Evolutionary conservation across 2,797 vertebrate species (phyloP).

Genomic region (Eremophila alpestris): DNA sequence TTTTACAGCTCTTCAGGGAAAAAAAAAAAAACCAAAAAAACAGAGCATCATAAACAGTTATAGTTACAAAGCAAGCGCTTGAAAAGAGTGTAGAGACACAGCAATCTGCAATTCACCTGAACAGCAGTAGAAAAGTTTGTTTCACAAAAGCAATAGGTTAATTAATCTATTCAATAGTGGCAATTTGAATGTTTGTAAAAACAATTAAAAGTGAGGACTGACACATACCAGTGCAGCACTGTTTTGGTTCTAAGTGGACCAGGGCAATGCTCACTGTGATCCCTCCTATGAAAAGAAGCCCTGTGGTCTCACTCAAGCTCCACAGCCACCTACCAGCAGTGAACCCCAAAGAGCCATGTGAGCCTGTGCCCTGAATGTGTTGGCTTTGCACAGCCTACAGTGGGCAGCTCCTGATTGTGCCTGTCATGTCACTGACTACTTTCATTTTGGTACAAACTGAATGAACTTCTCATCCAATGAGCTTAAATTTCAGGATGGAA

Average conservation of each 20-base stretch:
- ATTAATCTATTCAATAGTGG: neutral
- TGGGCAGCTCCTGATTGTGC: neutral
- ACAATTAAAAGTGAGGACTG: neutral
- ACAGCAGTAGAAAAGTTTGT: neutral
- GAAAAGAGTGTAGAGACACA: neutral
- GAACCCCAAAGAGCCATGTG: rapidly evolving
- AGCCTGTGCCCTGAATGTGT: neutral
- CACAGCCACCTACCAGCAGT: neutral
- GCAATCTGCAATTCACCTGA: neutral
- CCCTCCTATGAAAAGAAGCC: neutral
- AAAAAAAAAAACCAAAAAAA: neutral
- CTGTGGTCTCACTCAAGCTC: rapidly evolving
- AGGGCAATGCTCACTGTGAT: neutral
- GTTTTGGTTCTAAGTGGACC: neutral
- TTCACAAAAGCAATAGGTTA: neutral
- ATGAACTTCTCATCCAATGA: neutral
- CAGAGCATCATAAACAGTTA: neutral
- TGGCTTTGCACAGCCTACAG: neutral
- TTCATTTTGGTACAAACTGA: neutral
- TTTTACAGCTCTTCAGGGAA: neutral
- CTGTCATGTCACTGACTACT: no score
- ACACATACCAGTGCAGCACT: neutral
- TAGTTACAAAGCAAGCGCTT: neutral
- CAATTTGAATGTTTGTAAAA: neutral
- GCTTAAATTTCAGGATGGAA: neutral